Conservation (phyloP, 2,797 vertebrate species). For the Helicolenus hilgendorfi region DNA sequence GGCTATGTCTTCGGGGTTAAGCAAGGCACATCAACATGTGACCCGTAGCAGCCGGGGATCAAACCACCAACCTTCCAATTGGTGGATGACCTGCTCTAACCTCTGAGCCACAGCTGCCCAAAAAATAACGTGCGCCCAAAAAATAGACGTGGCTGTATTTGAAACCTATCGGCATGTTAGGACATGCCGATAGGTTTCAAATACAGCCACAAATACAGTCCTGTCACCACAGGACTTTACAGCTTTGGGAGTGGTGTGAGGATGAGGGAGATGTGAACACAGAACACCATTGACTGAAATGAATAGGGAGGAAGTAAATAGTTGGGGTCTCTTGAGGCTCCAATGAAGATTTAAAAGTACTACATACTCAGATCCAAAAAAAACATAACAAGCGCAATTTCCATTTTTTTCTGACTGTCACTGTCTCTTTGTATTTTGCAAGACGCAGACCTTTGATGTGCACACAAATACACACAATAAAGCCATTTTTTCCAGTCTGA, state of each 20-base stretch:
- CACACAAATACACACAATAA: conserved; percentile 37
- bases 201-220: too few relatives aligned
- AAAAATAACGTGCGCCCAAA: too few relatives aligned
- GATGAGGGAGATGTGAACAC: conserved; percentile 24
- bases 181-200: too few relatives aligned
- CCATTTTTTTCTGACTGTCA: background rate
- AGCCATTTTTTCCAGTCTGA: conserved; percentile 11
- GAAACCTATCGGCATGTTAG: conserved; percentile 2
- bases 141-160: conserved; percentile 6
- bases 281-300: conserved; percentile 50
- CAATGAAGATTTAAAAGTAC: conserved; percentile 54
- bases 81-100: too few relatives aligned
- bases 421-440: conserved; percentile 20
- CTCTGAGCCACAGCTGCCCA: too few relatives aligned
- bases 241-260: background rate
- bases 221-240: conserved; percentile 17
- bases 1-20: too few relatives aligned
- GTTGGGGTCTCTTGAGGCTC: conserved; percentile 43
- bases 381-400: conserved; percentile 24
- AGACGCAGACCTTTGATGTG: conserved; percentile 30
- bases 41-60: too few relatives aligned
- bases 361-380: background rate
- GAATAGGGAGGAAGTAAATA: conserved; percentile 44
- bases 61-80: too few relatives aligned
- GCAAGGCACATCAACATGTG: too few relatives aligned